phyloP scores from a whole-genome alignment of 2,888 invertebrate genomes.

The Diabrotica balteata region DNA sequence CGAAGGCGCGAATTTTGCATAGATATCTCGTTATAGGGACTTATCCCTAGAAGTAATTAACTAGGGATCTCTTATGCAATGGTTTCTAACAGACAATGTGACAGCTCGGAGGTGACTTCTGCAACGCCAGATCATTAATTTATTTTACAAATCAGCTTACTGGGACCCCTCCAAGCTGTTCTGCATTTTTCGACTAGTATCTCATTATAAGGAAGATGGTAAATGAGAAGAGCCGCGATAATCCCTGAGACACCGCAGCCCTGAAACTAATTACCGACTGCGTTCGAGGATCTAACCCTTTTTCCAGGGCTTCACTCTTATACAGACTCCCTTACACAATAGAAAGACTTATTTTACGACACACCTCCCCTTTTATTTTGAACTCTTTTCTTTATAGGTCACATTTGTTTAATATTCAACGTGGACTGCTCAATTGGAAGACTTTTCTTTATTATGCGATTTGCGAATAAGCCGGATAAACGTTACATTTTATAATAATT shows the following conservation, averaged over 20 bases:
- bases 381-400: conserved; percentile 41
- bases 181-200: conserved; percentile 56
- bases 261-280: conserved; percentile 54
- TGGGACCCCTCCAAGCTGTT: conserved; percentile 54
- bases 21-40: conserved; percentile 59
- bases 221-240: conserved; percentile 56
- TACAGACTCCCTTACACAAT: conserved; percentile 35
- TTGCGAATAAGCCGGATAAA: too few relatives aligned
- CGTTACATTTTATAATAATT: too few relatives aligned
- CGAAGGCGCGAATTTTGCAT: conserved; percentile 54
- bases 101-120: conserved; percentile 60
- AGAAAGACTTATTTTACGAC: conserved; percentile 40
- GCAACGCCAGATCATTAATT: conserved; percentile 61
- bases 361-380: conserved; percentile 32
- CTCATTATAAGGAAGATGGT: conserved; percentile 56
- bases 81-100: conserved; percentile 59
- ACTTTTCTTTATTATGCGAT: background rate
- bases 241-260: conserved; percentile 55
- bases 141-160: conserved; percentile 62
- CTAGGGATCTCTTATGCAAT: conserved; percentile 53
- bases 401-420: conserved; percentile 40
- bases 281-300: conserved; percentile 50
- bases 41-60: conserved; percentile 60
- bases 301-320: conserved; percentile 43
- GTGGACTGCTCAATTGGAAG: conserved; percentile 17